Percentiles rank a stretch among this genome's conserved stretches.
phyloP scores from a whole-genome alignment of 2,888 invertebrate genomes.

The Tanytarsus gracilentus region DNA sequence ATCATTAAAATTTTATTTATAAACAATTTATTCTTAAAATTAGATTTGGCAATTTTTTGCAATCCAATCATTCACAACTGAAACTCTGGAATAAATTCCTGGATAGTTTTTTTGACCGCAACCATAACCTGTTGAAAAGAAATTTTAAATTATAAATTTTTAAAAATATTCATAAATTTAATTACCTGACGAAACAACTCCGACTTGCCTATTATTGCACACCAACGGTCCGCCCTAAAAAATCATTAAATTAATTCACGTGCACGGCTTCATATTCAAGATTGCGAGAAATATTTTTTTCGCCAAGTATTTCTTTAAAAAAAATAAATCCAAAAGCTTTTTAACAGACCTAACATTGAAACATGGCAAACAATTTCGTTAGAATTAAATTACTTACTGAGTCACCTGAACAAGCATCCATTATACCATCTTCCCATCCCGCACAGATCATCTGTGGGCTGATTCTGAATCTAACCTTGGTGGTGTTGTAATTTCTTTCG shows the following conservation, averaged over 20 bases:
- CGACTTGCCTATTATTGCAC: slow-evolving; percentile 35
- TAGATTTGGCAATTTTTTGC: slow-evolving; percentile 29
- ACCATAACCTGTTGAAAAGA: slow-evolving; percentile 39
- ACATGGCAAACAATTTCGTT: slow-evolving; percentile 29
- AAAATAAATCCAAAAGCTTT: not conserved
- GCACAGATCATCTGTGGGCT: slow-evolving; percentile 54
- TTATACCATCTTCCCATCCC: slow-evolving; percentile 48
- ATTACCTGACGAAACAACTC: slow-evolving; percentile 44
- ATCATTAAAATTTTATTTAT: too few relatives aligned
- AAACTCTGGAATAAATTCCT: slow-evolving; percentile 45
- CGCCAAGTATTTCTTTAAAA: not conserved
- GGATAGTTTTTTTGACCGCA: slow-evolving; percentile 46
- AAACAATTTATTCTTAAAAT: not conserved
- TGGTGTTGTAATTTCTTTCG: slow-evolving; percentile 43
- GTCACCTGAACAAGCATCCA: slow-evolving; percentile 47
- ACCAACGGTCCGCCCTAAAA: slow-evolving; percentile 38
- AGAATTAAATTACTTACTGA: slow-evolving; percentile 32
- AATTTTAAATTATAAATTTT: not conserved
- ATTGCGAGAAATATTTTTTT: not conserved
- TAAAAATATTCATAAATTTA: not conserved
- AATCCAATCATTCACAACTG: slow-evolving; percentile 40
- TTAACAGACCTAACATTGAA: too few relatives aligned
- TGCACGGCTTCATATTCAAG: slow-evolving; percentile 32
- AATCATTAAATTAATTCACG: not conserved
- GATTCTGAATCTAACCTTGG: slow-evolving; percentile 37